Conservation (phyloP, 2,113 vertebrate genomes). For the Bettongia penicillata region DNA sequence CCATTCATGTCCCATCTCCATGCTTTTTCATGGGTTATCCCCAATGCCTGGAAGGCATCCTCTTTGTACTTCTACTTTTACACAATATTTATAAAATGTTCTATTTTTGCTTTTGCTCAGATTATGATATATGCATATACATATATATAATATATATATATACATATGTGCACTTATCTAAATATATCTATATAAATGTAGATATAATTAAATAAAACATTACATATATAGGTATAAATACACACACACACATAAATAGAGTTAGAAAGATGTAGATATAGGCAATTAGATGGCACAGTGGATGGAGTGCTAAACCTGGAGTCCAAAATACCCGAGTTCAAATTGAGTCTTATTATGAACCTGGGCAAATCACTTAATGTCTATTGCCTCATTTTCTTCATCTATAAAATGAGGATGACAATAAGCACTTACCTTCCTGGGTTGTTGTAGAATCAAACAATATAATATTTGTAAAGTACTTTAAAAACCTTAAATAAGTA, state of each 20-base stretch:
- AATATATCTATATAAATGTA: neutral
- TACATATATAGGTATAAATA: neutral
- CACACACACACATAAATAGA: no score
- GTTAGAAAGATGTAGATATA: neutral
- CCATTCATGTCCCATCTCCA: neutral
- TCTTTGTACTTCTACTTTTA: neutral
- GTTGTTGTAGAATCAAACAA: neutral
- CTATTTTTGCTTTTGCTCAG: neutral
- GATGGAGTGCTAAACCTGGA: neutral
- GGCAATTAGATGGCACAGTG: neutral
- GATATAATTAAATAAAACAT: neutral
- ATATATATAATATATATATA: neutral
- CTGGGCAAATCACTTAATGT: neutral
- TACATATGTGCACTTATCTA: neutral
- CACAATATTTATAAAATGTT: neutral
- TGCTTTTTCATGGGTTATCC: neutral
- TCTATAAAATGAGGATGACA: neutral
- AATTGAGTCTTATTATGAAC: constrained; percentile 9
- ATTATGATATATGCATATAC: neutral
- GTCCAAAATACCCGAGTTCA: neutral
- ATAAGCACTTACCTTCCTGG: neutral
- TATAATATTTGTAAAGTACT: neutral
- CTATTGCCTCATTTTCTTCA: neutral
- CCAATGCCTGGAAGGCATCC: neutral
- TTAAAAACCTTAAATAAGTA: neutral